phyloP scores from a whole-genome alignment of 2,113 vertebrate species.

The Gasterosteus aculeatus region DNA sequence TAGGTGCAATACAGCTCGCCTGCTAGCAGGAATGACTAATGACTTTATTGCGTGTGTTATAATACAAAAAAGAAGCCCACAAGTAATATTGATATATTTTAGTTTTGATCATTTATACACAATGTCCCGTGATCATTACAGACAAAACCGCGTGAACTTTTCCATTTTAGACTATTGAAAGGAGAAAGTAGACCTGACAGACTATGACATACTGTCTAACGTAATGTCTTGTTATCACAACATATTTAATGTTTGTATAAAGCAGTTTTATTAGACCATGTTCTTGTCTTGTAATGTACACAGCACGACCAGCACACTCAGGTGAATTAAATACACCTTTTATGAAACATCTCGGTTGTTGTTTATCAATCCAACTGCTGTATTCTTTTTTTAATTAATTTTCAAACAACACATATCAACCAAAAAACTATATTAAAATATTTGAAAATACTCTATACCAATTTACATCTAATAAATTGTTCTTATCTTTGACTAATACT shows the following conservation, averaged over 20 bases:
- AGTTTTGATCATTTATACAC: constrained; percentile 23
- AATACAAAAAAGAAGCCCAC: not conserved
- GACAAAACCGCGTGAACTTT: not conserved
- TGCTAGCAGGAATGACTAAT: constrained; percentile 36
- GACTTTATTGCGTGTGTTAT: constrained; percentile 29
- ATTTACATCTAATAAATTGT: not conserved
- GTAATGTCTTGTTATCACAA: constrained; percentile 1
- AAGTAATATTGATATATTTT: not conserved
- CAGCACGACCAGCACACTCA: not conserved
- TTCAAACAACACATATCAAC: too few relatives aligned
- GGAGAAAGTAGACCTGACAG: constrained; percentile 2
- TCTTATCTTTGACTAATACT: too few relatives aligned
- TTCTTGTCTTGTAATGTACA: not conserved
- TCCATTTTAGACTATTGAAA: not conserved
- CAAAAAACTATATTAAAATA: not conserved
- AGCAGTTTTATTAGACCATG: not conserved
- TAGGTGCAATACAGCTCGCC: constrained; percentile 36
- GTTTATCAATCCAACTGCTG: not conserved
- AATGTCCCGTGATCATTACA: constrained; percentile 6
- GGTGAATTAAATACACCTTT: not conserved
- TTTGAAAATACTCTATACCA: not conserved
- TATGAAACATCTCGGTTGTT: not conserved
- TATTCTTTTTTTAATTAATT: not conserved
- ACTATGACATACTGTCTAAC: not conserved
- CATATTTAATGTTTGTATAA: not conserved